phyloP scores from a whole-genome alignment of 2,888 invertebrate genomes.

The Psylliodes chrysocephalus region DNA sequence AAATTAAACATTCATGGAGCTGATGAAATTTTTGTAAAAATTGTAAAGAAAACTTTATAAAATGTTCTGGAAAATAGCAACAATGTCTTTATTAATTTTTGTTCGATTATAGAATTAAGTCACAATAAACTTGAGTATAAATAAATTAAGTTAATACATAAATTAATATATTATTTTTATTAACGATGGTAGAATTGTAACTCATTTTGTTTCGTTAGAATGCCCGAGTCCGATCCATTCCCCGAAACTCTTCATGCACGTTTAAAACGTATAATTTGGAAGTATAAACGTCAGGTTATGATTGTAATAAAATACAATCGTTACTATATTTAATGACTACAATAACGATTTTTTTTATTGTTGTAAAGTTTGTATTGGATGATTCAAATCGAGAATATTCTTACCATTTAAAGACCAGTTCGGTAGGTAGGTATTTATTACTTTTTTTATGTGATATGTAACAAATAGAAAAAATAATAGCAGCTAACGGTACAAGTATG shows the following conservation, averaged over 20 bases:
- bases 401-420: conserved; percentile 10
- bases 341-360: conserved; percentile 28
- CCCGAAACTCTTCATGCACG: conserved; percentile 7
- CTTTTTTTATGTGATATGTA: not conserved
- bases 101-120: too few species aligned
- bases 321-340: conserved; percentile 24
- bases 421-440: conserved; percentile 11
- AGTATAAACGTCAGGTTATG: conserved; percentile 27
- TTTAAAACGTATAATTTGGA: conserved; percentile 27
- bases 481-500: too few species aligned
- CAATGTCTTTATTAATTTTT: too few species aligned
- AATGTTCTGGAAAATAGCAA: too few species aligned
- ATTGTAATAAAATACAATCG: conserved; percentile 30
- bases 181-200: too few species aligned
- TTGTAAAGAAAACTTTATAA: too few species aligned
- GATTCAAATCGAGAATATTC: not conserved
- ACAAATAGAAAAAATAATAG: not conserved
- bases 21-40: too few species aligned
- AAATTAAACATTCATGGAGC: too few species aligned
- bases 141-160: too few species aligned
- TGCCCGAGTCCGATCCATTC: not conserved
- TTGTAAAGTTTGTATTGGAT: conserved; percentile 13
- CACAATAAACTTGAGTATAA: too few species aligned
- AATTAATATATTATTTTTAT: too few species aligned
- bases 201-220: too few species aligned